A percentile compares a stretch with the other conserved stretches of the same genome.
Conservation (phyloP, 2,797 vertebrate genomes). For the Valencia hispanica region DNA sequence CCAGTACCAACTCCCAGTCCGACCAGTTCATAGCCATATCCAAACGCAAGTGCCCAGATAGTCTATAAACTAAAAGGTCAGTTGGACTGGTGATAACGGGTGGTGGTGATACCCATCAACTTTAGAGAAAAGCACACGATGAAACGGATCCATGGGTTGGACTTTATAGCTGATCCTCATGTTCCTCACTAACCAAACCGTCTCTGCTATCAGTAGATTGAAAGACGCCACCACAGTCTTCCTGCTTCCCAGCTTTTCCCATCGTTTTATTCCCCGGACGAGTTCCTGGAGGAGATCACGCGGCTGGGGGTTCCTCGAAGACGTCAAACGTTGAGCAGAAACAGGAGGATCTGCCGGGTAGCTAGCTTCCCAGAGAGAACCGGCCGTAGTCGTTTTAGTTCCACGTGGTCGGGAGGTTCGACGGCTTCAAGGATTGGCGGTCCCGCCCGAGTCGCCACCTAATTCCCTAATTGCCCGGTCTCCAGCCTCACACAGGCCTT, state of each 20-base stretch:
- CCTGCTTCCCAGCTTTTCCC: constrained; percentile 7
- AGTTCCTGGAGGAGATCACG: constrained; percentile 30
- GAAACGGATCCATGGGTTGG: neutral
- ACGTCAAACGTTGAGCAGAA: neutral
- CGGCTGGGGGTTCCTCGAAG: constrained; percentile 19
- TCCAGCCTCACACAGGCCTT: constrained; percentile 55
- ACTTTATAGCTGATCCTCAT: neutral
- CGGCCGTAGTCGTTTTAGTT: neutral
- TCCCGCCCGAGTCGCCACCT: constrained; percentile 9
- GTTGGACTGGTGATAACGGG: neutral
- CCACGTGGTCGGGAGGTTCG: neutral
- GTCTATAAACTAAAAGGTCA: neutral
- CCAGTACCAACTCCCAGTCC: neutral
- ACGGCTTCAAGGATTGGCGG: constrained; percentile 8
- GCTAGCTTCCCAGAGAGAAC: neutral
- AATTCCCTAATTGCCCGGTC: constrained; percentile 13
- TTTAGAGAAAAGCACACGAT: neutral
- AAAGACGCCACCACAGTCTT: constrained; percentile 16
- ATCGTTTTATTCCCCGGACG: neutral
- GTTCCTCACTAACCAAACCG: neutral
- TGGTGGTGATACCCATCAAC: neutral
- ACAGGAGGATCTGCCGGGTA: neutral
- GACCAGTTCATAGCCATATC: constrained; percentile 13
- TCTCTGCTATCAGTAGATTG: neutral
- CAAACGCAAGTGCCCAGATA: neutral